phyloP scores from a whole-genome alignment of 2,113 vertebrate species.

The Myocastor coypus region DNA sequence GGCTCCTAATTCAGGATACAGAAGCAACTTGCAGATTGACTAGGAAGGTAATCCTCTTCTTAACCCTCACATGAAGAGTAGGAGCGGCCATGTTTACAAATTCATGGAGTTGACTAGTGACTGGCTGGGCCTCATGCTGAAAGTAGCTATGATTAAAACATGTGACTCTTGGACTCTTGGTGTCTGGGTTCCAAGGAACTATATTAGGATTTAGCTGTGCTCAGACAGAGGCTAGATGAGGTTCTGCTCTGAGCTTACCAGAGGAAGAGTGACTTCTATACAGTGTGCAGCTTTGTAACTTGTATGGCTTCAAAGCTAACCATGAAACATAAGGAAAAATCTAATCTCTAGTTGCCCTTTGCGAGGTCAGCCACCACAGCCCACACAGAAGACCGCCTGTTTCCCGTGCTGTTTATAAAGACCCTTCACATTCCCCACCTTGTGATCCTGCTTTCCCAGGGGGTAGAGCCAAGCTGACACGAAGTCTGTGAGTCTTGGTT shows the following conservation, averaged over 20 bases:
- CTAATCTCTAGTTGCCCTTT: not conserved
- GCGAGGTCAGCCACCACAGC: not conserved
- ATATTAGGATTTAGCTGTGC: not conserved
- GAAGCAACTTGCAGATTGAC: not conserved
- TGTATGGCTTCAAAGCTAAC: not conserved
- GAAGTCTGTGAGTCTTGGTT: constrained; percentile 30
- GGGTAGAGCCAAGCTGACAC: not conserved
- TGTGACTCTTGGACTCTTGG: not conserved
- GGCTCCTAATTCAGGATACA: not conserved
- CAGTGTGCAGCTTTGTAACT: not conserved
- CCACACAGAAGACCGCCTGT: not conserved
- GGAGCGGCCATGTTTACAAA: fast-evolving
- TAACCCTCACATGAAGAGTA: not conserved
- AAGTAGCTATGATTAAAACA: not conserved
- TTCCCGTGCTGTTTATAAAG: not conserved
- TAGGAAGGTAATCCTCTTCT: too few relatives aligned
- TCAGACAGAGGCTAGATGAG: not conserved
- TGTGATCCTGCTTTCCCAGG: not conserved
- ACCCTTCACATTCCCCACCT: not conserved
- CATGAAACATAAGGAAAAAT: not conserved
- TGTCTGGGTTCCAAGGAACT: not conserved
- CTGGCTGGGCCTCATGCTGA: not conserved
- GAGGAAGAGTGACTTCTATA: not conserved
- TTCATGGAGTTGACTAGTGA: not conserved
- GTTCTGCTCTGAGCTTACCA: not conserved